A percentile compares a stretch with the other conserved stretches of the same genome.
Conservation (phyloP, 2,888 invertebrate genomes). For the Megastigmus dorsalis region DNA sequence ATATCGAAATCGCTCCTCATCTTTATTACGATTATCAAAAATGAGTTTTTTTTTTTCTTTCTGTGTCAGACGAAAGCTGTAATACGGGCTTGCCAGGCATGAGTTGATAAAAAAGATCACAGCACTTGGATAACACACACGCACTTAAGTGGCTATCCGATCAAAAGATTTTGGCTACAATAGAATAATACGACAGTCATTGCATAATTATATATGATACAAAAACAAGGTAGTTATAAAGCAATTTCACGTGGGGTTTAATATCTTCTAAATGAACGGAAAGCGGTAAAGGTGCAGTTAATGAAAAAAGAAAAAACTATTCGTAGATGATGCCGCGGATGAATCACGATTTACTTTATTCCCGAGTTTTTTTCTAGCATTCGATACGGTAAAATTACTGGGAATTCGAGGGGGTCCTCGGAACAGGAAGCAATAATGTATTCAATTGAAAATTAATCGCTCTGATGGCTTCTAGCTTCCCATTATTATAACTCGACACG, state of each 20-base stretch:
- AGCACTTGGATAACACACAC: too few relatives aligned
- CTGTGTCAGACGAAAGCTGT: neutral
- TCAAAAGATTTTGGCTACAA: conserved; percentile 1
- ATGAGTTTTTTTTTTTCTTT: neutral
- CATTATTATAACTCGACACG: neutral
- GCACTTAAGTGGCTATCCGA: neutral
- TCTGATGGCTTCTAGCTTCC: neutral
- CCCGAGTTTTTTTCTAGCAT: neutral
- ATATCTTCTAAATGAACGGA: conserved; percentile 24
- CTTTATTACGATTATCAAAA: too few relatives aligned
- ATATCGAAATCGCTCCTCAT: too few relatives aligned
- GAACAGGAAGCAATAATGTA: conserved; percentile 28
- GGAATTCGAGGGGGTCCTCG: neutral
- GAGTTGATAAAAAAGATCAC: too few relatives aligned
- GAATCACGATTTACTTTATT: too few relatives aligned
- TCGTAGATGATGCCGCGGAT: neutral
- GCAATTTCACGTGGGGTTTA: neutral
- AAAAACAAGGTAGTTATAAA: conserved; percentile 26
- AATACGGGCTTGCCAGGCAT: too few relatives aligned
- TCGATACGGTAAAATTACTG: too few relatives aligned
- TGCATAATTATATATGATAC: conserved; percentile 9
- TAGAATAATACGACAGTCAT: conserved; percentile 18
- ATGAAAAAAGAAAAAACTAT: too few relatives aligned
- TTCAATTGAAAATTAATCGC: conserved; percentile 30
- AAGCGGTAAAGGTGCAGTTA: neutral